Conservation (phyloP, 2,113 vertebrate species). For the Zosterops hypoxanthus region DNA sequence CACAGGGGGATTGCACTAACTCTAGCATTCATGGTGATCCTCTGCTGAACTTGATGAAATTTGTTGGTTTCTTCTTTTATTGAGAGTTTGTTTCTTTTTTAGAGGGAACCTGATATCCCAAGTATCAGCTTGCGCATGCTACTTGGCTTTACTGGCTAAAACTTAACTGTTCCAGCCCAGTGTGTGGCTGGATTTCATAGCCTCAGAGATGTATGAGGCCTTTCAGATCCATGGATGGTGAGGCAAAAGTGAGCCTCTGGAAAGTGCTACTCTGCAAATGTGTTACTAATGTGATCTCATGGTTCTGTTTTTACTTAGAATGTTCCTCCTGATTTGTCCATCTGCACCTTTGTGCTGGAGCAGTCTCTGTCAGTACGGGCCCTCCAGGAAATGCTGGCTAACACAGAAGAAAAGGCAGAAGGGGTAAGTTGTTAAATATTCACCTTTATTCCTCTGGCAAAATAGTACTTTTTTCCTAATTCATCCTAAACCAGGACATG, state of each 20-base stretch:
- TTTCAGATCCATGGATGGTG: not conserved
- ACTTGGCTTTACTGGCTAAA: not conserved
- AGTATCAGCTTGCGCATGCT: not conserved
- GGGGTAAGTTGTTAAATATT: slow-evolving; percentile 82
- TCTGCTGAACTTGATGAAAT: not conserved
- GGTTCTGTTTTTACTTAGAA: slow-evolving; percentile 79
- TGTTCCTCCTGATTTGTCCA: slow-evolving; percentile 97
- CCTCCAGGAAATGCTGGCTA: slow-evolving; percentile 96
- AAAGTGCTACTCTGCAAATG: not conserved
- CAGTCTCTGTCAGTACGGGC: slow-evolving; percentile 93
- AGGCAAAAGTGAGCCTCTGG: not conserved
- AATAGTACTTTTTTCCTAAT: not conserved
- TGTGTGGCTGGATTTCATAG: not conserved
- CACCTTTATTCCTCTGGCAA: not conserved
- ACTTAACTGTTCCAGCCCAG: not conserved
- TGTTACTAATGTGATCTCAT: not conserved
- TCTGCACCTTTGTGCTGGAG: slow-evolving; percentile 96
- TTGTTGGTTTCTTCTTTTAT: not conserved
- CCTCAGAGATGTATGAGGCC: not conserved
- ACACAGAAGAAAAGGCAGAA: slow-evolving; percentile 89
- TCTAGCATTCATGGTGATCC: not conserved
- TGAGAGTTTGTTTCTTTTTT: not conserved
- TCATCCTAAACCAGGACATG: too few species aligned
- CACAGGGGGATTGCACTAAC: not conserved
- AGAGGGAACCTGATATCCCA: too few species aligned